Evolutionary conservation across 37 sponge, comb jelly and placozoan species (phyloP).

Genomic region (Amphimedon queenslandica): DNA sequence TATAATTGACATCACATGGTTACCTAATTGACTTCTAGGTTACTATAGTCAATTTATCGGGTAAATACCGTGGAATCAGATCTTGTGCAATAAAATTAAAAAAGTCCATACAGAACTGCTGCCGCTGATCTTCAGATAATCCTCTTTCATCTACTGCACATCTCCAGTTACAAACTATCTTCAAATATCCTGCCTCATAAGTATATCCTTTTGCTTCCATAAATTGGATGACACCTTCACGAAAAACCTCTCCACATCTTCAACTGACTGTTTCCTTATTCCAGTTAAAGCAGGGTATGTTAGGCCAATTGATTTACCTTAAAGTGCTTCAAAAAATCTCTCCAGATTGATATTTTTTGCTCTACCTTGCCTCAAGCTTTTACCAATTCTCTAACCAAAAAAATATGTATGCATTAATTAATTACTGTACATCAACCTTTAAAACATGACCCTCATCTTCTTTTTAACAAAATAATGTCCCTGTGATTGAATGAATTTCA

Average conservation of each 20-base stretch:
- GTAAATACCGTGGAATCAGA: too few relatives aligned
- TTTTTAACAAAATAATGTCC: slow-evolving; percentile 22
- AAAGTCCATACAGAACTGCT: not conserved
- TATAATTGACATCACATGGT: too few relatives aligned
- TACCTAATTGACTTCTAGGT: slow-evolving; percentile 13
- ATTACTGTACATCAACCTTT: slow-evolving; percentile 2
- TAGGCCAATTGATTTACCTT: slow-evolving; percentile 2
- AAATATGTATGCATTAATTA: not conserved
- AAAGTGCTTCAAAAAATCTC: slow-evolving; percentile 10
- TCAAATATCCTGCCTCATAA: slow-evolving; percentile 9
- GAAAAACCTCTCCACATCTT: slow-evolving; percentile 17
- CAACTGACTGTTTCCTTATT: slow-evolving; percentile 10
- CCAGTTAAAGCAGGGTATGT: slow-evolving; percentile 13
- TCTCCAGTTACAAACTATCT: slow-evolving; percentile 3
- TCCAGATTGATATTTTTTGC: not conserved
- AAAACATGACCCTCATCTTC: slow-evolving; percentile 40
- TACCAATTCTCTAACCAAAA: not conserved
- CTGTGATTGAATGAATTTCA: slow-evolving; percentile 21
- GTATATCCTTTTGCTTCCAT: slow-evolving; percentile 10
- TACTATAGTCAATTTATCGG: slow-evolving; percentile 21
- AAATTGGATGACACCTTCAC: slow-evolving; percentile 2
- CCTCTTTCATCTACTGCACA: slow-evolving; percentile 9
- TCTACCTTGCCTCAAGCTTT: slow-evolving; percentile 8
- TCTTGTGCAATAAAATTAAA: too few relatives aligned
- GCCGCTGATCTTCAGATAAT: not conserved